A percentile compares a stretch with the other conserved stretches of the same genome.
Conservation (phyloP, 92 coral and sea anemone species). For the Phenganax marumi region DNA sequence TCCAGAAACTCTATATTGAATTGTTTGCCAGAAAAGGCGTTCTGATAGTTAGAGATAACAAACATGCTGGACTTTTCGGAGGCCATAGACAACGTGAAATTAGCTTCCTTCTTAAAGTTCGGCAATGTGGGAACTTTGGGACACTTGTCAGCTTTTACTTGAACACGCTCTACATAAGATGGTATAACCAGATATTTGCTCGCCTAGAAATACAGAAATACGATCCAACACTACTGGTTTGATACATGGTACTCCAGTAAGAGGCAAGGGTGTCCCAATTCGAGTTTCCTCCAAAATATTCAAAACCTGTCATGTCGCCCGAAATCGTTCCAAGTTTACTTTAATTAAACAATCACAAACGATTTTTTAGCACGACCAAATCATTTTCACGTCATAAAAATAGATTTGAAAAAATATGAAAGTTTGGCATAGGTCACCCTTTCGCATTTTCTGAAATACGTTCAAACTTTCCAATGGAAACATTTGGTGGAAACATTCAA, state of each 20-base stretch:
- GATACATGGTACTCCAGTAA: no score
- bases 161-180: constrained; percentile 64
- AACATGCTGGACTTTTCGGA: constrained; percentile 13
- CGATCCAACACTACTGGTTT: no score
- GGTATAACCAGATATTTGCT: constrained; percentile 73
- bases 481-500: no score
- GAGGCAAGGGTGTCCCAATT: no score
- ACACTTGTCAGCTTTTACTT: constrained; percentile 68
- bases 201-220: constrained; percentile 54
- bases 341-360: no score
- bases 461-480: no score
- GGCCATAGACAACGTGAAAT: constrained; percentile 45
- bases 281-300: no score
- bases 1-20: constrained; percentile 7
- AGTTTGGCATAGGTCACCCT: background rate
- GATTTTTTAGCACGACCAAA: no score
- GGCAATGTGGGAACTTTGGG: constrained; percentile 52
- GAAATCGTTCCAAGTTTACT: no score
- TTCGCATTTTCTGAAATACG: background rate
- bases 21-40: background rate
- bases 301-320: no score
- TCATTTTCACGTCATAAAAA: no score
- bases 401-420: background rate
- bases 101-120: constrained; percentile 70
- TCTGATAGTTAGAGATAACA: constrained; percentile 22